Base-by-base conservation (phyloP, 2,113 vertebrate genomes). In the Elephas maximus region DNA sequence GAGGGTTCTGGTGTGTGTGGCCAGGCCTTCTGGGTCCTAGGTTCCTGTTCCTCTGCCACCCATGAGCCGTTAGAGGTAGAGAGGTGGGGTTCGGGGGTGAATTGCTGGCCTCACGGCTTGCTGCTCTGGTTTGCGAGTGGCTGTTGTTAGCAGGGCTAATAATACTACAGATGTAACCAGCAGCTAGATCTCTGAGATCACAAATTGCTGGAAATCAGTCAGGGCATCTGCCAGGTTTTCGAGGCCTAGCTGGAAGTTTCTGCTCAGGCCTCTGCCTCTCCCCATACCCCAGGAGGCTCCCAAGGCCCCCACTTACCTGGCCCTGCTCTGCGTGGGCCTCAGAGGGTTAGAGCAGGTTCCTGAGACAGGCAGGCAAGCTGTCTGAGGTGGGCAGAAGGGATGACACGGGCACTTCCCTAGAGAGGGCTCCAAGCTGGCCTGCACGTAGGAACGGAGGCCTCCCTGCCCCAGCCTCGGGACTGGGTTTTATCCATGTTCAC, bases 1-100 rank as follows among this genome's bases (percentile, higher is more conserved):
- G n/a, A 41, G 5, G 30, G 23, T 17, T 53, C 3, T 1, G 2
- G 5, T 7, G 44, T 51, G 2, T 63, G 21, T 23, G 60, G 11
- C 73, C 45, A 24, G 60, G 45, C 18, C 37, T 44, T 48, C n/a
- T 3, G 30, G 44, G 17, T 28, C 57, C 12, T 12, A 12, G 37
- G 17, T 6, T 41, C 37, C 78, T 37, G 57, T 11, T 33, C 44
- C 37, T 93, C 73, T 53, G 57, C 10, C 45, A 37, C 37, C 30
- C 12, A 0, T 74, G 41, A 74, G 28, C 23, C 12, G 30, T 44
- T 69, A 2, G 53, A 67, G 53, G 65, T 8, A 78, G 45, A 9
- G 2, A 2, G 5, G 33, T n/a, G 33, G 18, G 63, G 44, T 21
- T 76, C 90, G 2, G 0, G 2, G 11, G 5, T 0, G 33, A 63